phyloP scores from a whole-genome alignment of 2,888 invertebrate genomes.

The Drosophila subquinaria region DNA sequence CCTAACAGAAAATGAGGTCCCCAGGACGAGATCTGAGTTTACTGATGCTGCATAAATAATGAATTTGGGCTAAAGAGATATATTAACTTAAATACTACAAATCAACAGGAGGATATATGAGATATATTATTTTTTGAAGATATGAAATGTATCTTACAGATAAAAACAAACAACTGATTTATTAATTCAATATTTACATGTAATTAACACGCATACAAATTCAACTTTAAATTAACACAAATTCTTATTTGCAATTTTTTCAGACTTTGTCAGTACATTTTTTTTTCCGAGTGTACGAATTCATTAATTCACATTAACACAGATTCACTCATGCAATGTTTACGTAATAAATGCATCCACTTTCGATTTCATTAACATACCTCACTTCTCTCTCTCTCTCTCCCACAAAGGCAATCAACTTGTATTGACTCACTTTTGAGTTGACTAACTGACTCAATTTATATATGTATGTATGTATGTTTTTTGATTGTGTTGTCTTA shows the following conservation, averaged over 20 bases:
- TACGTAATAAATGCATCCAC: conserved; percentile 19
- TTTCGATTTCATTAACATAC: conserved; percentile 32
- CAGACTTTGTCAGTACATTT: not conserved
- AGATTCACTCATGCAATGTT: conserved; percentile 33
- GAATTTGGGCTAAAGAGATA: conserved; percentile 18
- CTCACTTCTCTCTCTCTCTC: not conserved
- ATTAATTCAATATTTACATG: not conserved
- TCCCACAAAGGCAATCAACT: conserved; percentile 9
- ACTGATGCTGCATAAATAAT: conserved; percentile 22
- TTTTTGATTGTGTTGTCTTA: conserved; percentile 49
- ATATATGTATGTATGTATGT: too few relatives aligned
- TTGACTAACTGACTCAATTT: conserved; percentile 75
- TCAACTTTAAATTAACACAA: not conserved
- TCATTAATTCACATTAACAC: not conserved
- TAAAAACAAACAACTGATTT: not conserved
- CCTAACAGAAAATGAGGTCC: conserved; percentile 1
- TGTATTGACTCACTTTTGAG: conserved; percentile 46
- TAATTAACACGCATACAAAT: not conserved
- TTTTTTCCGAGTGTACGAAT: conserved; percentile 14
- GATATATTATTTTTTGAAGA: not conserved
- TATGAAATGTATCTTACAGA: not conserved
- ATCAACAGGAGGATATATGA: not conserved
- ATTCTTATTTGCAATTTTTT: too few relatives aligned
- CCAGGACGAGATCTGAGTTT: not conserved
- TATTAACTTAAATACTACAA: conserved; percentile 9